Base-by-base conservation (phyloP, 2,113 vertebrate genomes). In the Limanda limanda region DNA sequence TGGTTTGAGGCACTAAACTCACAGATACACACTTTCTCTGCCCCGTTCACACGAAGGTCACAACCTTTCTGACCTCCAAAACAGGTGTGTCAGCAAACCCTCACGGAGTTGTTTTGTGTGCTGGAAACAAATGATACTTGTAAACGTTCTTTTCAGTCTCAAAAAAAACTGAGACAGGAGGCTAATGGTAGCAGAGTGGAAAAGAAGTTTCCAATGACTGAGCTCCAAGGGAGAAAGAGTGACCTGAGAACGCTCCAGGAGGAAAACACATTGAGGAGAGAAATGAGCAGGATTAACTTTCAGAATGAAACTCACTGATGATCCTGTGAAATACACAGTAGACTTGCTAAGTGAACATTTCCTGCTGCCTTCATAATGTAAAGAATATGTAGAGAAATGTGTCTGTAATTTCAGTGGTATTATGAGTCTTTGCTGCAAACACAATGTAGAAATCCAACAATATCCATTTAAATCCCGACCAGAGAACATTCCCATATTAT, bases 61-160 rank as follows among this genome's bases (percentile, higher is more conserved):
- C 4, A 54, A 84, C 82, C 88, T 76, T 20, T 23, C 42, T 82
- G 63, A 86, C 83, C 83, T 83, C 69, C 8, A 57, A 58, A 84
- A 79, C 82, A 85, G 82, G 84, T 77, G 81, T 73, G 80, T 78
- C 78, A 71, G 70, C 14, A 23, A 27, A 52, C 57, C 56, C 24
- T 64, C 7, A 73, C 67, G 54, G 37, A 61, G 45, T 18, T 23
- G 24, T 56, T 82, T 88, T 83, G 82, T 85, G 60, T 42, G 81
- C 4, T 56, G 60, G 71, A 78, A 81, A 80, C 79, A 78, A 83
- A 65, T 21, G 51, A 78, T 1, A 64, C 74, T 61, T 21, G 56
- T 3, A 58, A 72, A 71, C 66, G 17, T 56, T 61, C 8, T 4
- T 61, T 51, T 27, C 52, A 12, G 12, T 62, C 31, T 67, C 55